These are phyloP conservation scores for Gobio gobio DNA, from an alignment of 2,113 vertebrate species.

Conservation along the genomic window DNA sequence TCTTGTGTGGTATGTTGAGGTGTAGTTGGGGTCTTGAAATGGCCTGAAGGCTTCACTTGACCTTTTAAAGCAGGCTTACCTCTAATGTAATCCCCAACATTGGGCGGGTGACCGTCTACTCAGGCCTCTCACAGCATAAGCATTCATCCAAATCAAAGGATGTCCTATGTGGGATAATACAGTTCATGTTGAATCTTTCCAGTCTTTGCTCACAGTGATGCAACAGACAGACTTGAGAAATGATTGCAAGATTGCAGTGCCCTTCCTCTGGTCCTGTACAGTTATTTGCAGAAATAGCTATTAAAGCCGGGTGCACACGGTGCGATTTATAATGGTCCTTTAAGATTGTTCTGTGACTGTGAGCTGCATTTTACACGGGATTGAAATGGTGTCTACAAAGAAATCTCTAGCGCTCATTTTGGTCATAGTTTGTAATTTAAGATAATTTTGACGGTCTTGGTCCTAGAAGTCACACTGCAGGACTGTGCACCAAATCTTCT, in stretches of 20 bases:
- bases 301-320: neutral
- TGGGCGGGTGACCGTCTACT: neutral
- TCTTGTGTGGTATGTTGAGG: neutral
- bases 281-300: neutral
- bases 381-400: no score
- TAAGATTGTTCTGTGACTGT: no score
- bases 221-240: neutral
- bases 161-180: neutral
- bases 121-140: neutral
- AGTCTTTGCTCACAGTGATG: neutral
- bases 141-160: neutral
- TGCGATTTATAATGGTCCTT: no score
- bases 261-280: neutral
- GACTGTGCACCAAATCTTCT: no score
- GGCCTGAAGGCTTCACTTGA: neutral
- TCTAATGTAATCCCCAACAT: neutral
- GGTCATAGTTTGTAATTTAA: no score
- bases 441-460: no score
- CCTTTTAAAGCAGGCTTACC: constrained; percentile 1
- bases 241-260: neutral
- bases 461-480: no score
- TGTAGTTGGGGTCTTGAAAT: neutral
- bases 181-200: neutral
- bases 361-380: no score
- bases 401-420: no score